A percentile compares a stretch with the other conserved stretches of the same genome.
Conservation (phyloP, 2,797 vertebrate species). For the Hemibagrus guttatus region DNA sequence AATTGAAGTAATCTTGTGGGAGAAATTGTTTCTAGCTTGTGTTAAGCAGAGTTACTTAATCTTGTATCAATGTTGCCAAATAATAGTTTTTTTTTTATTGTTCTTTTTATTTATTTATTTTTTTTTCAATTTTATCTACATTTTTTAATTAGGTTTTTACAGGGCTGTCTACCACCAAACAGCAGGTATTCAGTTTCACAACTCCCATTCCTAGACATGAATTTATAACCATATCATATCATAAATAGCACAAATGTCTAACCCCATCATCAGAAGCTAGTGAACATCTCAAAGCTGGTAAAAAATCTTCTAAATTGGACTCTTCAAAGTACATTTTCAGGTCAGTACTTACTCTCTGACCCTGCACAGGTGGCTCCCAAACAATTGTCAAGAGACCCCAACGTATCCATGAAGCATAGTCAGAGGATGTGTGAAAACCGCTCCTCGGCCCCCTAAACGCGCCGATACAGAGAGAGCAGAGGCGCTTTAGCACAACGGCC, state of each 20-base stretch:
- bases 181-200: background rate
- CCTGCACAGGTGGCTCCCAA: background rate
- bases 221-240: background rate
- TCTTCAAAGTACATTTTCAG: background rate
- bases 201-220: background rate
- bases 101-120: too few relatives aligned
- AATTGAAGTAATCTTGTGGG: background rate
- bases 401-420: background rate
- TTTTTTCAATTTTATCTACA: too few relatives aligned
- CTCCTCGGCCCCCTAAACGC: too few relatives aligned
- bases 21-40: background rate
- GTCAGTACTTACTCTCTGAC: background rate
- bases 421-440: background rate
- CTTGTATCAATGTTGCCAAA: background rate
- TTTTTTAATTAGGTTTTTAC: background rate
- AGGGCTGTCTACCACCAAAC: background rate
- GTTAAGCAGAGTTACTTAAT: background rate
- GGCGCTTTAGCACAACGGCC: too few relatives aligned
- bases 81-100: background rate
- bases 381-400: background rate
- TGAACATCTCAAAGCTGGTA: background rate
- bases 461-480: too few relatives aligned
- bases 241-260: background rate
- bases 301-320: background rate
- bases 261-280: background rate